Evolutionary conservation across 2,888 invertebrate species (phyloP), one percentile per base, ranked within the genome.

Genomic region (Caenorhabditis drosophilae): DNA sequence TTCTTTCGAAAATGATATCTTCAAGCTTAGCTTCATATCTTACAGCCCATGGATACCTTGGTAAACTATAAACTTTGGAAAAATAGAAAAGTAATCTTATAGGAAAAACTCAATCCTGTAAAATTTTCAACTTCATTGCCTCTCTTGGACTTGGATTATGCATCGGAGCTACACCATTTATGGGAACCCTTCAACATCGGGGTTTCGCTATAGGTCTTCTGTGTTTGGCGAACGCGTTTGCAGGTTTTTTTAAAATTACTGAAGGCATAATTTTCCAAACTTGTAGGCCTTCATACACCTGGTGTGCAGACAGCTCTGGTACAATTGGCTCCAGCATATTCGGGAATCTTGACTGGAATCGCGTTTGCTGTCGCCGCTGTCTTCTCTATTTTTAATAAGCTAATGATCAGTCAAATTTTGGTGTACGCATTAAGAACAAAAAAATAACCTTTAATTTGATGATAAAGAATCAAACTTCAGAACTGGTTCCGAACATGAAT

Each of bases 291-390:
- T 26, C 81, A 81, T 55, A 80, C 81, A 4, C 81, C 81, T 7
- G 81, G 81, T 31, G 81, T 81, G 11, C 80, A 77, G 57, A 80
- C 81, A 4, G 81, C 81, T 4, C 59, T 81, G n/a, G 70, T 81
- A n/a, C 81, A 81, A 62, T 40, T 81, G 2, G 81, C 81, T 3
- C 81, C 81, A 15, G 81, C 80, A 6, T 81, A 76, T 58, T 77
- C 80, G 2, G 81, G 81, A 35, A 67, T 81, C 12, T 68, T 81
- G 23, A 80, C 77, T 2, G 80, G 80, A 38, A 76, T 81, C n/a
- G 72, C 81, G 2, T 81, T 80, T 53, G 68, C 76, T n/a, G 77
- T 77, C 7, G 81, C 80, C 4, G 78, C 79, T 6, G 57, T 73
- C 9, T 77, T 77, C 59, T 75, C 76, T 18, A 80, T 81, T 41